Percentiles rank a stretch among this genome's conserved stretches.
phyloP scores from a whole-genome alignment of 2,113 vertebrate genomes.

The Misgurnus anguillicaudatus region DNA sequence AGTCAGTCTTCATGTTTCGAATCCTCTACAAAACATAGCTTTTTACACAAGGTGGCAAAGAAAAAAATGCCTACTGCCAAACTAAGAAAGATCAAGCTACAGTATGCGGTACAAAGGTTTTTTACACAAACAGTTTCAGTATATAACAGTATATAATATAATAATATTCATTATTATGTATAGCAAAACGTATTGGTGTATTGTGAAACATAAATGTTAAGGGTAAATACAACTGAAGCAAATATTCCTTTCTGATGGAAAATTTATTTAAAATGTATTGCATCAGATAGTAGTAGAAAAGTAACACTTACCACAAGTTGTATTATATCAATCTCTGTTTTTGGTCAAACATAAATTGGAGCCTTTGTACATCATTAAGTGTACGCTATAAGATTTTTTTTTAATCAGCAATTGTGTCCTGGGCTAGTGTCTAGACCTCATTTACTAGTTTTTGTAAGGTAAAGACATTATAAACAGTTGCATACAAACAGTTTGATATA shows the following conservation, averaged over 20 bases:
- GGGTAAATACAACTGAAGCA: slow-evolving; percentile 33
- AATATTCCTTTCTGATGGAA: background rate
- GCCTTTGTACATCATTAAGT: background rate
- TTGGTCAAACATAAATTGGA: background rate
- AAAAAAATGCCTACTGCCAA: background rate
- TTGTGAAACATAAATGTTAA: slow-evolving; percentile 16
- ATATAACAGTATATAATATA: too few relatives aligned
- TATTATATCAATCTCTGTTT: slow-evolving; percentile 4
- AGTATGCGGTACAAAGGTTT: too few relatives aligned
- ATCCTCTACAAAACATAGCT: background rate
- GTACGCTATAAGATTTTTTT: background rate
- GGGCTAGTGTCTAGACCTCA: background rate
- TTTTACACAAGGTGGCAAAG: background rate
- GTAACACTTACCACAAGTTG: slow-evolving; percentile 14
- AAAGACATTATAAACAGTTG: background rate
- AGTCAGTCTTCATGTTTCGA: background rate
- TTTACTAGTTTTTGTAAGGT: background rate
- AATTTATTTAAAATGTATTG: slow-evolving; percentile 42
- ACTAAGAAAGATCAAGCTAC: background rate
- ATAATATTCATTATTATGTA: background rate
- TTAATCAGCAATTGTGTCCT: background rate
- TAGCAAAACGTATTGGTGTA: slow-evolving; percentile 13
- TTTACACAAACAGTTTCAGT: too few relatives aligned
- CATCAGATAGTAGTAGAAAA: slow-evolving; percentile 37
- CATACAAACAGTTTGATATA: background rate